Evolutionary conservation across 2,797 vertebrate genomes (phyloP), one percentile per base, ranked within the genome.

Genomic region (Enteromius anoplus): DNA sequence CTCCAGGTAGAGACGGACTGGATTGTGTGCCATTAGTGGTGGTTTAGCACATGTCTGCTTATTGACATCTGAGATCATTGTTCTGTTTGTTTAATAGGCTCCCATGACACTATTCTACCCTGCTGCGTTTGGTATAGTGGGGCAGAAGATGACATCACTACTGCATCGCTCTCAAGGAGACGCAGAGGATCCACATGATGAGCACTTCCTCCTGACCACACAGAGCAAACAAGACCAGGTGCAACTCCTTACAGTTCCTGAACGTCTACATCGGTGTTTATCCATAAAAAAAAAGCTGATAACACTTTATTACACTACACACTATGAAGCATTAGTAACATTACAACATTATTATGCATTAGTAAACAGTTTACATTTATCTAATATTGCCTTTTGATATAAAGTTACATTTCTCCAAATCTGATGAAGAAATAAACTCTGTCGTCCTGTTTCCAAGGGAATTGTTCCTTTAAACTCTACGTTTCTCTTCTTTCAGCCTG

Each of bases 151-250:
- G 97, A 98, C 96, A 2, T 93, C 90, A 53, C 90, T 98, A 84
- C 97, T 97, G 84, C 96, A 97, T 88, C 96, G 97, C 55, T 98
- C 97, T 5, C 97, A 97, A 86, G 97, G 98, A 0, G 96, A 98
- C 78, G 91, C 97, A 0, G 97, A 98, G 83, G 98, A 99, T 83
- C 98, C 98, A 37, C 96, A 99, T 0, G 97, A 99, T 90, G 98
- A 99, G 12, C 97, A 98, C 88, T 99, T 98, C 90, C 94, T 99
- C 51, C 90, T 99, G 88, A 94, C 96, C 72, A 99, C 98, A 3
- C 98, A 99, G 90, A 99, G 96, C 94, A 99, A 99, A 91, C 98
- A 99, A 87, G 98, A 99, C 81, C 98, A 99, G 96, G 98, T 98
- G 84, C n/a, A 8, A 14, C 3, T 79, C 0, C 0, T 81, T 68